Percentiles rank a stretch among this genome's conserved stretches.
Conservation (phyloP, 2,888 invertebrate genomes). For the Dicycla oo region DNA sequence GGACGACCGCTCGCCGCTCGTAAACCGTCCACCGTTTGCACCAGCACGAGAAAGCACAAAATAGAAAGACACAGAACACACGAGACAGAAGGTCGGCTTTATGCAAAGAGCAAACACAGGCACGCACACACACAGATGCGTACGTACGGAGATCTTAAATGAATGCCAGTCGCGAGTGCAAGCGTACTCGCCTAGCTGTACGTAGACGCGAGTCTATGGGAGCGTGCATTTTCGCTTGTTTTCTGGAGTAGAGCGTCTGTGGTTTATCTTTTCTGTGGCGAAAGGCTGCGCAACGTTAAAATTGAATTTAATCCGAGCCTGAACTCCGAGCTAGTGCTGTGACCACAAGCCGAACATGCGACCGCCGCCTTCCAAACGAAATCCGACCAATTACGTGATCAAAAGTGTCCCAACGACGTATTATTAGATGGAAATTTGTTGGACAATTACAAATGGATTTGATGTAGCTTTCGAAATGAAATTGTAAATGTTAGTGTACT, state of each 20-base stretch:
- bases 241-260: not conserved
- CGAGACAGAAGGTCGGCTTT: not conserved
- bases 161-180: too few relatives aligned
- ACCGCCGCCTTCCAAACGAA: constrained; percentile 35
- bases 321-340: constrained; percentile 44
- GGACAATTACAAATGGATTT: constrained; percentile 22
- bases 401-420: constrained; percentile 38
- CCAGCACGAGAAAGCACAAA: constrained; percentile 11
- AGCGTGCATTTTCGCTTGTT: not conserved
- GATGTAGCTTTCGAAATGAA: not conserved
- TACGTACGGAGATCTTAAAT: not conserved
- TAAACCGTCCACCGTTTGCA: constrained; percentile 24
- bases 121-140: not conserved
- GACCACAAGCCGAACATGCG: constrained; percentile 51
- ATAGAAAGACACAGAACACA: not conserved
- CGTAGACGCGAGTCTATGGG: not conserved
- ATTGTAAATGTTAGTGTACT: not conserved
- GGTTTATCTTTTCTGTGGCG: not conserved
- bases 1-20: constrained; percentile 18
- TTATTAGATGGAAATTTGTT: constrained; percentile 37
- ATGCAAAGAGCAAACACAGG: not conserved
- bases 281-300: constrained; percentile 54
- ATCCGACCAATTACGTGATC: constrained; percentile 45
- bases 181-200: not conserved
- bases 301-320: constrained; percentile 68